A percentile compares a stretch with the other conserved stretches of the same genome.
Conservation (phyloP, 2,888 invertebrate genomes). For the Portevinia maculata region DNA sequence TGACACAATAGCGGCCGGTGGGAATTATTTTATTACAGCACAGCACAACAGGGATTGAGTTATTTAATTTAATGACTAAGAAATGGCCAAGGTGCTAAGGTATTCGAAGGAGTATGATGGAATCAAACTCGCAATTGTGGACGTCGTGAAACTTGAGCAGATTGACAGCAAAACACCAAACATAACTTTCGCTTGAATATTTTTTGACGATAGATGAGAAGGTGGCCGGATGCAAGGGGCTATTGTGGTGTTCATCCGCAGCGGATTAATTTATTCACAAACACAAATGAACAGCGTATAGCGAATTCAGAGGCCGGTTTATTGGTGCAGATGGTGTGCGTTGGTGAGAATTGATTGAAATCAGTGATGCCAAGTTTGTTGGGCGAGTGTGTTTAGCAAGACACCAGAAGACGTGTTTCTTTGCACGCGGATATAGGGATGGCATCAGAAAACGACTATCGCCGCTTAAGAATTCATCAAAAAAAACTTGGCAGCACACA, state of each 20-base stretch:
- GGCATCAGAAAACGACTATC: too few species aligned
- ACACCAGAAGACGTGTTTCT: too few species aligned
- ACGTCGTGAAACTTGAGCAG: slow-evolving; percentile 64
- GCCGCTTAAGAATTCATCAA: too few species aligned
- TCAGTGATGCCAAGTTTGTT: too few species aligned
- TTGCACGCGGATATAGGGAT: too few species aligned
- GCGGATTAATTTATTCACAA: slow-evolving; percentile 45
- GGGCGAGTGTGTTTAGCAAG: too few species aligned
- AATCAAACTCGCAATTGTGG: slow-evolving; percentile 39
- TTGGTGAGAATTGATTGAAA: slow-evolving; percentile 19
- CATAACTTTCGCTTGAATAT: slow-evolving; percentile 74
- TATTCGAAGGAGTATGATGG: slow-evolving; percentile 34
- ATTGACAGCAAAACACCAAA: slow-evolving; percentile 74
- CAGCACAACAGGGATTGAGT: slow-evolving; percentile 11
- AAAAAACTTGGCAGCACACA: too few species aligned
- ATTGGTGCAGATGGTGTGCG: not conserved
- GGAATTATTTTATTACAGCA: slow-evolving; percentile 16
- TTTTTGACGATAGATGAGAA: slow-evolving; percentile 38
- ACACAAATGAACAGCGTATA: slow-evolving; percentile 5
- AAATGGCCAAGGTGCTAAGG: slow-evolving; percentile 18
- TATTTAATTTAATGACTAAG: slow-evolving; percentile 19
- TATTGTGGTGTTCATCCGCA: slow-evolving; percentile 48
- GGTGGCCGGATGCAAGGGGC: slow-evolving; percentile 14
- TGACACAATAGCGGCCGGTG: slow-evolving; percentile 63
- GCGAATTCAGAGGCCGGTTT: slow-evolving; percentile 9